Evolutionary conservation across 2,888 invertebrate genomes (phyloP).

Genomic region (Syrista parreyssii): DNA sequence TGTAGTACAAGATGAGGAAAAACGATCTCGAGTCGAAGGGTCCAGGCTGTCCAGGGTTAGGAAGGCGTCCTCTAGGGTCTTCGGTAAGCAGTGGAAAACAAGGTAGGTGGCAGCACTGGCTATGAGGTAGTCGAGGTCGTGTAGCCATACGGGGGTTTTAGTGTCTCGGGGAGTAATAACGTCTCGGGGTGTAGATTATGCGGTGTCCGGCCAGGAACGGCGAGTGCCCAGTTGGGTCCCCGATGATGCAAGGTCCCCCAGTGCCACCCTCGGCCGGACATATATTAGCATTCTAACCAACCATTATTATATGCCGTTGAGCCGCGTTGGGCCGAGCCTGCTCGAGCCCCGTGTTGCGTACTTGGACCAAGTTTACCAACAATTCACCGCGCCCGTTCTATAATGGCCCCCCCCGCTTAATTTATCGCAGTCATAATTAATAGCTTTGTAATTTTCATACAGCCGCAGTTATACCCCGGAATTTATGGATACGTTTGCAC

Average conservation of each 20-base stretch:
- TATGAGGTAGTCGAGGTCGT: not conserved
- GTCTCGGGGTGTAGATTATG: constrained; percentile 64
- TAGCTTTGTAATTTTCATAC: constrained; percentile 67
- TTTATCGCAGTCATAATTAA: constrained; percentile 66
- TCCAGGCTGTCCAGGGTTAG: not conserved
- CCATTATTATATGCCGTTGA: constrained; percentile 66
- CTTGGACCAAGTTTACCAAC: constrained; percentile 66
- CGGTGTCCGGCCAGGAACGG: constrained; percentile 61
- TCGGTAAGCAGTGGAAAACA: not conserved
- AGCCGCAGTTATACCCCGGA: constrained; percentile 37
- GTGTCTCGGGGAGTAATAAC: constrained; percentile 64
- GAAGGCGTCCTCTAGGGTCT: not conserved
- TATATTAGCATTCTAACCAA: constrained; percentile 66
- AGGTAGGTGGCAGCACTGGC: not conserved
- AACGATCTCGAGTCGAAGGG: not conserved
- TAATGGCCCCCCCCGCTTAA: constrained; percentile 64
- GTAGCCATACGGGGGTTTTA: constrained; percentile 47
- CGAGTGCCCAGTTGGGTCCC: constrained; percentile 65
- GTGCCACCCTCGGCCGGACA: constrained; percentile 62
- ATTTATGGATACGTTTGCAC: constrained; percentile 57
- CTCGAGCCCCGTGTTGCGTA: constrained; percentile 59
- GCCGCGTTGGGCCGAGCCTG: constrained; percentile 58
- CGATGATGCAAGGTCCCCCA: constrained; percentile 65
- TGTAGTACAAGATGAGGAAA: not conserved
- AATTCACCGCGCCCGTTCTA: constrained; percentile 64